Evolutionary conservation across 2,113 vertebrate species (phyloP).

Genomic region (Forbesichthys agassizii): DNA sequence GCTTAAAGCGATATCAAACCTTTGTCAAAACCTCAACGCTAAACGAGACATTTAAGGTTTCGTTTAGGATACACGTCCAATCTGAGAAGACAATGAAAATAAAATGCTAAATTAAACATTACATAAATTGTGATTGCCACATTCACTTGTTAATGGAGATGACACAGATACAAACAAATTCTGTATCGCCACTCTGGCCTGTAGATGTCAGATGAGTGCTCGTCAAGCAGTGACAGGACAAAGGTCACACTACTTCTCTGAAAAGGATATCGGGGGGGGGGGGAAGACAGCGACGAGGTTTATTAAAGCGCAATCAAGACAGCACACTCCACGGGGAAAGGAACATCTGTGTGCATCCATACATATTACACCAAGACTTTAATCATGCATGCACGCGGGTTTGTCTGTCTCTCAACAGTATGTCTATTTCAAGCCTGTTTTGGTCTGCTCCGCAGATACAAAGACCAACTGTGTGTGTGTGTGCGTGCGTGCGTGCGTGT

Average conservation of each 20-base stretch:
- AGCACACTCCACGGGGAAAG: background rate
- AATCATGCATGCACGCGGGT: constrained; percentile 7
- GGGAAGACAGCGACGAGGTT: background rate
- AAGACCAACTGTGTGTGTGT: background rate
- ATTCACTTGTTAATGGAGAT: too few relatives aligned
- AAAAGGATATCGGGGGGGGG: too few relatives aligned
- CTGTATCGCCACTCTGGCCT: too few relatives aligned
- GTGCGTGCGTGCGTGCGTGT: constrained; percentile 15
- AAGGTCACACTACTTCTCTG: background rate
- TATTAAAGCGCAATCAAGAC: background rate
- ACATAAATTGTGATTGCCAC: too few relatives aligned
- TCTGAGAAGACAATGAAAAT: too few relatives aligned
- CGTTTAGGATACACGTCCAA: too few relatives aligned
- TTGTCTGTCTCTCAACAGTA: background rate
- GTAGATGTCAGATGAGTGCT: background rate
- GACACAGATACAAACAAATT: too few relatives aligned
- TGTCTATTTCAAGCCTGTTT: constrained; percentile 1
- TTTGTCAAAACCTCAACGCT: too few relatives aligned
- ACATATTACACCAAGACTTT: constrained; percentile 10
- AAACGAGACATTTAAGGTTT: too few relatives aligned
- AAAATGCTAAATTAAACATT: too few relatives aligned
- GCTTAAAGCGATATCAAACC: too few relatives aligned
- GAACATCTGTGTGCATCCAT: constrained; percentile 20
- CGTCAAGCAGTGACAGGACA: background rate
- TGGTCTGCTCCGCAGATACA: constrained; percentile 3